Percentiles rank a stretch among this genome's conserved stretches.
Conservation (phyloP, 2,797 vertebrate species). For the Oreonectes daqikongensis region DNA sequence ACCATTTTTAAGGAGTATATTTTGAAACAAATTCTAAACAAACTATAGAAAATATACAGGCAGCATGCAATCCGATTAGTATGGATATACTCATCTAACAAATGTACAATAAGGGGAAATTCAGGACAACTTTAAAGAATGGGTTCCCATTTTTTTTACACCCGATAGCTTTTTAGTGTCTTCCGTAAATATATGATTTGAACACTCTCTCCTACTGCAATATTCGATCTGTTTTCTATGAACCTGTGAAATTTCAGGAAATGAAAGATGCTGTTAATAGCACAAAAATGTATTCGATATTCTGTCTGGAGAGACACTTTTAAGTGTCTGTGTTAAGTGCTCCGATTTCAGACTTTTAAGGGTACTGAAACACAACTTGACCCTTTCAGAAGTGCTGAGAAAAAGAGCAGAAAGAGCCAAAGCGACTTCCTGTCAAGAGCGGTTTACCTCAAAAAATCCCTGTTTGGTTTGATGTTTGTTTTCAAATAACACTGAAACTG, state of each 20-base stretch:
- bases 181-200: conserved; percentile 32
- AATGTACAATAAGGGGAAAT: conserved; percentile 74
- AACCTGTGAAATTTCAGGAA: conserved; percentile 28
- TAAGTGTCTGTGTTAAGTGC: conserved; percentile 76
- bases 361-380: conserved; percentile 60
- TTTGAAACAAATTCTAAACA: conserved; percentile 67
- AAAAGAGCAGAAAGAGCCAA: conserved; percentile 63
- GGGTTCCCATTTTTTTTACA: conserved; percentile 52
- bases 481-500: conserved; percentile 57
- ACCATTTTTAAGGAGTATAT: conserved; percentile 56
- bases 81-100: conserved; percentile 71
- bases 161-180: conserved; percentile 27
- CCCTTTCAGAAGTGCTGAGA: conserved; percentile 67
- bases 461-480: conserved; percentile 41
- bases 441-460: conserved; percentile 1
- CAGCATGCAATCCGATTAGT: conserved; percentile 76
- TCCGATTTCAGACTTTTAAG: conserved; percentile 64
- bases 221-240: conserved; percentile 54
- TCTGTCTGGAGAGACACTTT: conserved; percentile 47
- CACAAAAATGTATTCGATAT: conserved; percentile 8
- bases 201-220: conserved; percentile 59
- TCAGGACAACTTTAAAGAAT: conserved; percentile 68
- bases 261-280: conserved; percentile 1
- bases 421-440: conserved; percentile 25
- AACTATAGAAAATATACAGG: conserved; percentile 74